Percentiles rank a stretch among this genome's conserved stretches.
Evolutionary conservation across 2,113 vertebrate genomes (phyloP).

Genomic region (Eulacestoma nigropectus): DNA sequence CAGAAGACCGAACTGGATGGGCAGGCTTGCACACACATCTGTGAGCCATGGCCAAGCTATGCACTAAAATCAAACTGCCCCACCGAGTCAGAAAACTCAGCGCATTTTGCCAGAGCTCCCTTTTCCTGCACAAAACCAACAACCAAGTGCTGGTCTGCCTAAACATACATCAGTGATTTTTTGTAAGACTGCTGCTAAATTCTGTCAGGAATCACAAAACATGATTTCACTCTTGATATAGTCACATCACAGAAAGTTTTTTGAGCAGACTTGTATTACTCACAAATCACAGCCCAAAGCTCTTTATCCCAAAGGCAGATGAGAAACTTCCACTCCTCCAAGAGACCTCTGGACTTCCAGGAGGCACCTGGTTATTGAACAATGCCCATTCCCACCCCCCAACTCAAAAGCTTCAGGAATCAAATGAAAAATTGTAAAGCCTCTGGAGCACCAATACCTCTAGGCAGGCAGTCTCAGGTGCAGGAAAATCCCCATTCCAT

Average conservation of each 20-base stretch:
- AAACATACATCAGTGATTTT: neutral
- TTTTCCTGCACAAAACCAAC: neutral
- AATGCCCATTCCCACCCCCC: neutral
- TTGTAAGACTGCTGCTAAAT: neutral
- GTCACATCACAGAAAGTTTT: neutral
- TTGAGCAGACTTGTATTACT: neutral
- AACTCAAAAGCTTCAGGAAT: neutral
- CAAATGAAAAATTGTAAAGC: neutral
- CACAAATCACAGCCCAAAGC: neutral
- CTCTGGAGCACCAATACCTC: neutral
- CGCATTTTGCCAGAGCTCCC: neutral
- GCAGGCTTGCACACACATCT: neutral
- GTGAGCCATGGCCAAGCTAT: neutral
- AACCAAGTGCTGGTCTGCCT: neutral
- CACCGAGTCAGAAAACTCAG: neutral
- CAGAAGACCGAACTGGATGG: neutral
- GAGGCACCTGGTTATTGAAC: neutral
- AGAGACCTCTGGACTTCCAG: neutral
- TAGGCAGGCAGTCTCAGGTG: neutral
- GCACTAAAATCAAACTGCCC: neutral
- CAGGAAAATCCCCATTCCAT: neutral
- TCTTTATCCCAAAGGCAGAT: neutral
- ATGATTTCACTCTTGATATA: neutral
- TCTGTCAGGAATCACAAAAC: neutral
- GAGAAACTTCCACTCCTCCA: neutral